A percentile compares a stretch with the other conserved stretches of the same genome.
Conservation (phyloP, 2,888 invertebrate species). For the Eupithecia exiguata region DNA sequence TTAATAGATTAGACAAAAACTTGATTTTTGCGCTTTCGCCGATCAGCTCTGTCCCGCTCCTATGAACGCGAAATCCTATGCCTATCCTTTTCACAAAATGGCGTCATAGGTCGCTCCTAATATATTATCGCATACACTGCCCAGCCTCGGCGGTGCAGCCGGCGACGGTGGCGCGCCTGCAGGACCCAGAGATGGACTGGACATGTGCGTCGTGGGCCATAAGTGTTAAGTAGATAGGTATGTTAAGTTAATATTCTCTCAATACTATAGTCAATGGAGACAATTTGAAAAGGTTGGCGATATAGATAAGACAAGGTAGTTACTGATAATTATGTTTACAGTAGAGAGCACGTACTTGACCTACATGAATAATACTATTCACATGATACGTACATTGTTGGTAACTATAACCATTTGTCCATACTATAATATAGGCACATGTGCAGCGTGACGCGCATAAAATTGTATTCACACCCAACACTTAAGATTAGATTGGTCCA, state of each 20-base stretch:
- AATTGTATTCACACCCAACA: conserved; percentile 3
- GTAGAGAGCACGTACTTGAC: conserved; percentile 19
- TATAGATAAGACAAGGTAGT: conserved; percentile 6
- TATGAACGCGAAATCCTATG: too few species aligned
- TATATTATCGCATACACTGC: too few species aligned
- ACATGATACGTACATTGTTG: conserved; percentile 7
- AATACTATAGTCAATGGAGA: neutral
- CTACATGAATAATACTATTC: conserved; percentile 16
- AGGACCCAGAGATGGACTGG: too few species aligned
- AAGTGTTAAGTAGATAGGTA: neutral
- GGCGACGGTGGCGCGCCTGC: too few species aligned
- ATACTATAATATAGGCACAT: neutral
- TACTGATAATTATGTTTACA: conserved; percentile 15
- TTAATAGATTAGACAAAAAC: too few species aligned
- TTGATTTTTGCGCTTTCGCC: too few species aligned
- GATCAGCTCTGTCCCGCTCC: too few species aligned
- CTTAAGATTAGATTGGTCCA: neutral
- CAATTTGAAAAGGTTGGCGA: conserved; percentile 7
- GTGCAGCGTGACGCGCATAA: conserved; percentile 8
- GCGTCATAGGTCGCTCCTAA: too few species aligned
- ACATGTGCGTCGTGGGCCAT: too few species aligned
- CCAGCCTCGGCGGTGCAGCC: too few species aligned
- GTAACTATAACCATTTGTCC: conserved; percentile 1
- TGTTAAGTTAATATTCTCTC: neutral
- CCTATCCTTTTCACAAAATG: too few species aligned